Percentiles rank a stretch among this genome's conserved stretches.
Evolutionary conservation across 2,797 vertebrate species (phyloP).

Genomic region (Rhadinocentrus ornatus): DNA sequence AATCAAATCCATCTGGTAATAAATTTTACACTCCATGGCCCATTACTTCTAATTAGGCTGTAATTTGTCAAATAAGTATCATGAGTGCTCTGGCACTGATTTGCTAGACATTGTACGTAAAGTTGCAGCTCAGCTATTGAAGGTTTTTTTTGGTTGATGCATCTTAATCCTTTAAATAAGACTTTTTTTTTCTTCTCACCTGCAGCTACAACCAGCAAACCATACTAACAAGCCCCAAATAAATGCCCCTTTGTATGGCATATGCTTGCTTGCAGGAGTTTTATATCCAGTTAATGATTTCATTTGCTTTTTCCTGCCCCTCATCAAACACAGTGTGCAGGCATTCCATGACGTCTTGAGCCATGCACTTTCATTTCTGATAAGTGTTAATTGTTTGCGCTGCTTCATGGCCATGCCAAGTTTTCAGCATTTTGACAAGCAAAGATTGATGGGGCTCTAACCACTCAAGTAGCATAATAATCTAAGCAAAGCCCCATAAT

Average conservation of each 20-base stretch:
- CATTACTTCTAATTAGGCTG: slow-evolving; percentile 70
- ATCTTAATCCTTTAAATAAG: slow-evolving; percentile 10
- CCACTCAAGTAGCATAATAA: slow-evolving; percentile 26
- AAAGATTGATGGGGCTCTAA: slow-evolving; percentile 68
- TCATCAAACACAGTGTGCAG: slow-evolving; percentile 33
- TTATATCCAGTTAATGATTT: slow-evolving; percentile 66
- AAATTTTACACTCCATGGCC: slow-evolving; percentile 71
- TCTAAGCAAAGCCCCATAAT: slow-evolving; percentile 38
- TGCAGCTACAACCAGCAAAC: slow-evolving; percentile 20
- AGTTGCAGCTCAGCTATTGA: slow-evolving; percentile 38
- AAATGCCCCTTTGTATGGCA: slow-evolving; percentile 38
- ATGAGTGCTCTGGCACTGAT: slow-evolving; percentile 33
- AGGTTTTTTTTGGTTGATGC: slow-evolving; percentile 18
- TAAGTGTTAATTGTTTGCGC: slow-evolving; percentile 70
- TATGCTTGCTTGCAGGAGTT: slow-evolving; percentile 37
- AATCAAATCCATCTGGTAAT: slow-evolving; percentile 72
- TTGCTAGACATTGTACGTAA: slow-evolving; percentile 30
- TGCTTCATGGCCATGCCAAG: slow-evolving; percentile 58
- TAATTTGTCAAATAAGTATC: slow-evolving; percentile 72
- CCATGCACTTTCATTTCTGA: slow-evolving; percentile 64
- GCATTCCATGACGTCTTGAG: slow-evolving; percentile 50
- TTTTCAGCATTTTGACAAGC: slow-evolving; percentile 64
- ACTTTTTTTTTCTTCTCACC: slow-evolving; percentile 28
- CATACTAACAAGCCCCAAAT: neutral
- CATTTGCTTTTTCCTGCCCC: slow-evolving; percentile 46